Base-by-base conservation (phyloP, 1,140 invertebrate species). In the Cardiocondyla obscurior region DNA sequence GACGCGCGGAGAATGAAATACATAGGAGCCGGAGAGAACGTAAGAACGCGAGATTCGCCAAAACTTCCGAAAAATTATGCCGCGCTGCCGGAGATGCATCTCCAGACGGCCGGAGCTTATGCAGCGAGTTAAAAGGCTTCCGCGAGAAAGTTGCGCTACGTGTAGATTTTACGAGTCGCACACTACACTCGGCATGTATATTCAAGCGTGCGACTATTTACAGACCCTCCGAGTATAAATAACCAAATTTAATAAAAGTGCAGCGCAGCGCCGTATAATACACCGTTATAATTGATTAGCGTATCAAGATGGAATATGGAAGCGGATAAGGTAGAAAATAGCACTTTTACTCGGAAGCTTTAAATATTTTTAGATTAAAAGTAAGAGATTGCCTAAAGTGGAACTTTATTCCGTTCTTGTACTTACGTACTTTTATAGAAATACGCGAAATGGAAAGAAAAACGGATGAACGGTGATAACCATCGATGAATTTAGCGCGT, bases 41-140 rank as follows among this genome's bases (percentile, higher is more conserved):
- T 49, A 28, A 69, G 44, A 28, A 49, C 77, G 74, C 77, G 77
- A 88, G 85, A 85, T 88, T 87, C 69, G 44, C 79, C 14, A 72
- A 88, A 87, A 39, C 82, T 88, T 67, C 19, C 53, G n/a, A 69
- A 76, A 88, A 88, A 85, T 88, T 88, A 88, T 83, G 83, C 70
- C 83, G 83, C 62, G 51, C 65, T 73, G 44, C 19, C 62, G 44
- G 44, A 85, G 85, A 74, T 83, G 77, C 85, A 72, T 88, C 83
- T 77, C 49, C 12, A 22, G 30, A 53, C 42, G 44, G 64, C 60
- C 64, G 65, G n/a, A n/a, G 70, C 81, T 81, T 82, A 74, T 49
- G 30, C 65, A 70, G 30, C 36, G 51, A 87, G 83, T 86, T 86
- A 87, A 69, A 87, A 85, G 72, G 72, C 65, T 55, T 53, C 65